Evolutionary conservation across 2,888 invertebrate species (phyloP), one percentile per base, ranked within the genome.

Genomic region (Dynastes maya): DNA sequence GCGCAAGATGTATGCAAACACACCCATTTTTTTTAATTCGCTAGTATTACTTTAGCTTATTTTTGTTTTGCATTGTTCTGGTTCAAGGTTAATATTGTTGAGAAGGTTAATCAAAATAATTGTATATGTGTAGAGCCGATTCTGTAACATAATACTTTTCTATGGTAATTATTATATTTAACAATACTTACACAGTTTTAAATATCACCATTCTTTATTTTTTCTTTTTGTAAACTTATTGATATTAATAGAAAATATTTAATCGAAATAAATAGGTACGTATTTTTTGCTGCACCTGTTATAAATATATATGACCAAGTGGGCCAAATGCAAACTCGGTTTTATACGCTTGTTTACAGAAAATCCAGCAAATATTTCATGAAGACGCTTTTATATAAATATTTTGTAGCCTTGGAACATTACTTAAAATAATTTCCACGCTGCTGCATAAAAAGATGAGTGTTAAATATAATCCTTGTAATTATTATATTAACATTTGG

Each of bases 201-300:
- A 53, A 2, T n/a, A 55, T 55, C 27, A 32, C 4, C 2, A 29
- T 63, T 63, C 27, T 32, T 13, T 8, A 11, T 27, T 61, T 61
- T 29, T 32, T 32, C 6, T 45, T 45, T 37, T 5, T 37, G 3
- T 29, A 63, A 1, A 32, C 27, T 32, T 29, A 8, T 63, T 13
- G 63, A 45, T 63, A 63, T 63, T 63, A 32, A 63, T 63, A 63
- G 63, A 32, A 63, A 29, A 63, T 8, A 22, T 29, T 13, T 63
- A 63, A 63, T n/a, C 2, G 1, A 63, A 63, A 63, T 63, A 63
- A 63, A 63, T 32, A 6, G 1, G 16, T 16, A 16, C 16, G 4
- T 63, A 29, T 32, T 27, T 27, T 29, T 29, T 13, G 32, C 45
- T 32, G 63, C 32, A 32, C 11, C 5, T n/a, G 63, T 32, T 29